Conservation (phyloP, 2,888 invertebrate genomes). For the Cyclophora albipunctata region DNA sequence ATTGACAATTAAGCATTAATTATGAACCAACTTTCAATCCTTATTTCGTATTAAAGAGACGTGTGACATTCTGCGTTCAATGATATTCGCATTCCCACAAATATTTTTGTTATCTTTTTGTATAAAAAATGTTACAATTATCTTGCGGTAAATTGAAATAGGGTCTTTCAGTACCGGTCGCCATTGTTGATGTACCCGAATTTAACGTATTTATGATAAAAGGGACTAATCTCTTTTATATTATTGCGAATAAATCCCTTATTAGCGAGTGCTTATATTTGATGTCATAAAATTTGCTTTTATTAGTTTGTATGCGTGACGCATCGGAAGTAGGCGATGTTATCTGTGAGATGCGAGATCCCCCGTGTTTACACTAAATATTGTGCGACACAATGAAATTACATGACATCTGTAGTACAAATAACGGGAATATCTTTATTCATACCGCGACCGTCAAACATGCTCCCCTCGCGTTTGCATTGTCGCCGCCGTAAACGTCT, state of each 20-base stretch:
- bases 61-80: slow-evolving; percentile 1
- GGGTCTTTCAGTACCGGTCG: slow-evolving; percentile 11
- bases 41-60: slow-evolving; percentile 11
- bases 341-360: slow-evolving; percentile 54
- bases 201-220: slow-evolving; percentile 43
- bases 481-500: slow-evolving; percentile 58
- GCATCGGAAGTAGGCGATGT: slow-evolving; percentile 62
- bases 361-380: slow-evolving; percentile 74
- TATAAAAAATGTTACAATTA: slow-evolving; percentile 3
- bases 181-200: slow-evolving; percentile 25
- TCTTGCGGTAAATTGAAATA: slow-evolving; percentile 10
- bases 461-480: slow-evolving; percentile 57
- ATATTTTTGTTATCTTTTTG: not conserved
- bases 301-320: slow-evolving; percentile 48
- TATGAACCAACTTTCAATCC: slow-evolving; percentile 23
- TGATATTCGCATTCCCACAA: no score
- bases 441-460: slow-evolving; percentile 66
- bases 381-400: slow-evolving; percentile 73
- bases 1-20: slow-evolving; percentile 47
- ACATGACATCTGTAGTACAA: slow-evolving; percentile 76
- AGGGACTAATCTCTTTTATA: slow-evolving; percentile 58
- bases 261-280: slow-evolving; percentile 47
- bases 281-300: slow-evolving; percentile 53
- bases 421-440: slow-evolving; percentile 75
- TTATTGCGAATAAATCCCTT: slow-evolving; percentile 61